Percentiles rank a stretch among this genome's conserved stretches.
phyloP scores from a whole-genome alignment of 2,113 vertebrate species.

The Ceratotherium simum region DNA sequence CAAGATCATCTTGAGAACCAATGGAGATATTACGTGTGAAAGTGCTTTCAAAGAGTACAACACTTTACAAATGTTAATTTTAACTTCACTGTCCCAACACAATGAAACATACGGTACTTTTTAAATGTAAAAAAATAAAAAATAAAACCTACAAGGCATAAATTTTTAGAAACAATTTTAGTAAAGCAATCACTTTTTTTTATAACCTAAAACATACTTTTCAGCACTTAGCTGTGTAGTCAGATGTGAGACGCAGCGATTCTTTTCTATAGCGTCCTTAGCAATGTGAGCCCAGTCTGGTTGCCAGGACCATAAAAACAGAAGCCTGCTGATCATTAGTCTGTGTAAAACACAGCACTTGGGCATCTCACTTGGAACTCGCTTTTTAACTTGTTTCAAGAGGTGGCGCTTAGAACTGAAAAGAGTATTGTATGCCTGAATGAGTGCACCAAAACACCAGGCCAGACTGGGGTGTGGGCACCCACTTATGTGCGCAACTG shows the following conservation, averaged over 20 bases:
- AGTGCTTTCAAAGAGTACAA: slow-evolving; percentile 30
- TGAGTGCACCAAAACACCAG: slow-evolving; percentile 78
- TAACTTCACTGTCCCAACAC: slow-evolving; percentile 14
- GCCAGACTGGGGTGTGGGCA: slow-evolving; percentile 74
- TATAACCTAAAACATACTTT: slow-evolving; percentile 36
- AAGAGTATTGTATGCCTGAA: slow-evolving; percentile 78
- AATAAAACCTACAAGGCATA: neutral
- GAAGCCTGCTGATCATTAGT: slow-evolving; percentile 72
- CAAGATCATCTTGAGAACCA: neutral
- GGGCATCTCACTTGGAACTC: slow-evolving; percentile 74
- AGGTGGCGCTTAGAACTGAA: slow-evolving; percentile 80
- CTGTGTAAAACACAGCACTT: slow-evolving; percentile 70
- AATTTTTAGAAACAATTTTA: slow-evolving; percentile 59
- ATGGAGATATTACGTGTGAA: neutral
- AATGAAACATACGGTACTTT: slow-evolving; percentile 41
- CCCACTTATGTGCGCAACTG: slow-evolving; percentile 80
- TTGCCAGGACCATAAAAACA: slow-evolving; percentile 68
- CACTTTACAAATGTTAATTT: neutral
- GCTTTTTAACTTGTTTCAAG: slow-evolving; percentile 80
- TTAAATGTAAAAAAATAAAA: neutral
- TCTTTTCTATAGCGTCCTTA: slow-evolving; percentile 49
- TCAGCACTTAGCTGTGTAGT: neutral
- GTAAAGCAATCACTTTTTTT: neutral
- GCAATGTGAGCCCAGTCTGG: slow-evolving; percentile 17
- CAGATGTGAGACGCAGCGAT: neutral